These are phyloP conservation scores for Hyposoter dolosus DNA, from an alignment of 2,888 invertebrate genomes.

Conservation along the genomic window DNA sequence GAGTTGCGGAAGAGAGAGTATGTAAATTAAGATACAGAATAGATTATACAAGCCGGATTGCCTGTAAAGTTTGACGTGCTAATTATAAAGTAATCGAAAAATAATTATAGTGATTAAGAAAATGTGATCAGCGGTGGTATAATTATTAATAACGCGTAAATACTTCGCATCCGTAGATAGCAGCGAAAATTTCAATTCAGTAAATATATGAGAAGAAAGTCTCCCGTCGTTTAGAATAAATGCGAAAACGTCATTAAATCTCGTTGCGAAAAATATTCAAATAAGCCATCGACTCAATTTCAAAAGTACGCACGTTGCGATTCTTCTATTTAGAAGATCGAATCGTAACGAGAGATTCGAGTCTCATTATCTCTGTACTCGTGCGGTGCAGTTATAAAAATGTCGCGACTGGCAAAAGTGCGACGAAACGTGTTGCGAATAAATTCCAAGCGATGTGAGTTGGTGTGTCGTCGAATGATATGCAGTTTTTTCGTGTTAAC, in stretches of 20 bases:
- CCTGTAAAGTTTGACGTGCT: background rate
- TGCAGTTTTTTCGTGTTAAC: constrained; percentile 36
- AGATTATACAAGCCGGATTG: constrained; percentile 6
- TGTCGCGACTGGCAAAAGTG: constrained; percentile 21
- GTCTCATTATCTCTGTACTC: constrained; percentile 23
- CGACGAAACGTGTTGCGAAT: constrained; percentile 47
- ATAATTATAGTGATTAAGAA: background rate
- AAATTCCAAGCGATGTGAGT: constrained; percentile 42
- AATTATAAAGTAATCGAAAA: constrained; percentile 29
- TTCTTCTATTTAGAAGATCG: constrained; percentile 18
- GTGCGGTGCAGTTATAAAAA: constrained; percentile 38
- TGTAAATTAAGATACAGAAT: constrained; percentile 32
- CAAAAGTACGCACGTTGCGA: background rate
- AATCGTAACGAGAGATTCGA: constrained; percentile 17
- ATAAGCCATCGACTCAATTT: background rate
- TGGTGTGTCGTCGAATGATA: constrained; percentile 41
- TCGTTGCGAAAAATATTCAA: background rate
- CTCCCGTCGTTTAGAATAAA: background rate
- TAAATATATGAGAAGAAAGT: background rate
- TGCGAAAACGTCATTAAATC: background rate
- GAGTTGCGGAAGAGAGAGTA: constrained; percentile 39
- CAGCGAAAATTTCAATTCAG: background rate
- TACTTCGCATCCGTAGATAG: background rate
- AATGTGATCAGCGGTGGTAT: background rate
- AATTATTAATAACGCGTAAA: background rate